Evolutionary conservation across 2,113 vertebrate genomes (phyloP).

Genomic region (Corydoras sp.): DNA sequence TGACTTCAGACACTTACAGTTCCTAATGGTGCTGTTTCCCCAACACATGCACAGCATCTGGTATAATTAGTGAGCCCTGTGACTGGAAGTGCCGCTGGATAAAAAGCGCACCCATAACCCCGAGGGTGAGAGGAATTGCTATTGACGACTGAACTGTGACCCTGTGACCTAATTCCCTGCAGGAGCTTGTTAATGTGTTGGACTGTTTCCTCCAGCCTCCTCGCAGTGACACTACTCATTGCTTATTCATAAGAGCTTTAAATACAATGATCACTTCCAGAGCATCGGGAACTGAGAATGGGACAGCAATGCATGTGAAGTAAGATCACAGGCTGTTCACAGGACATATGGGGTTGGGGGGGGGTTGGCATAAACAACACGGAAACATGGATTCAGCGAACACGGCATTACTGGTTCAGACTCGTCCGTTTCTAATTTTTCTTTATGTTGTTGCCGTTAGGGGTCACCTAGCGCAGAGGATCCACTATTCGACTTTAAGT

Average conservation of each 20-base stretch:
- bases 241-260: slow-evolving; percentile 17
- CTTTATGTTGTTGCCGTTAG: too few species aligned
- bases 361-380: too few species aligned
- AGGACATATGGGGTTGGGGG: too few species aligned
- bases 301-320: background rate
- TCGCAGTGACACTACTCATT: background rate
- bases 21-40: slow-evolving; percentile 41
- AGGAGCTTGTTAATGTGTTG: slow-evolving; percentile 48
- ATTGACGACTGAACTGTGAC: slow-evolving; percentile 35
- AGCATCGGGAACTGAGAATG: background rate
- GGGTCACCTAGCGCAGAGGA: too few species aligned
- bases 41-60: slow-evolving; percentile 46
- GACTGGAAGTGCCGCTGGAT: slow-evolving; percentile 32
- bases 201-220: slow-evolving; percentile 48
- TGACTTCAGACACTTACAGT: slow-evolving; percentile 13
- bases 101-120: slow-evolving; percentile 16
- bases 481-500: too few species aligned
- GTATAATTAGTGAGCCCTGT: slow-evolving; percentile 54
- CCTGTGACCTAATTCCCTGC: slow-evolving; percentile 56
- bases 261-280: slow-evolving; percentile 10
- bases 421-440: too few species aligned
- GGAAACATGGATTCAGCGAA: too few species aligned
- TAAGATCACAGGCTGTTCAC: too few species aligned
- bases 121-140: slow-evolving; percentile 38
- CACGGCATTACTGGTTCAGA: too few species aligned